Percentiles rank a stretch among this genome's conserved stretches.
These are phyloP conservation scores for Drosophila seclusa DNA, from an alignment of 2,888 invertebrate species.

Conservation along the genomic window DNA sequence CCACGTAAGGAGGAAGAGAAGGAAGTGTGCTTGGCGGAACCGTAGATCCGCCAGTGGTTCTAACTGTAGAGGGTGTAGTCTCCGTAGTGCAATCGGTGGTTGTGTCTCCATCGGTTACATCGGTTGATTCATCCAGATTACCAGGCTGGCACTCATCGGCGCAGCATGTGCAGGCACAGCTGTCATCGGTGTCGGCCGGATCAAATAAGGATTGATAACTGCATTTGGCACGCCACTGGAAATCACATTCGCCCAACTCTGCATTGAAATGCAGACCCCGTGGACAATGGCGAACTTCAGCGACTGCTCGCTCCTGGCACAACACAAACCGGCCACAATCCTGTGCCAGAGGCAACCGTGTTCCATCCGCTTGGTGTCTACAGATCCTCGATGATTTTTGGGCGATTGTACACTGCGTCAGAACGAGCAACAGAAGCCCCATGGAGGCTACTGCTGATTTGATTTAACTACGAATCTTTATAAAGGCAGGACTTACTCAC, in stretches of 20 bases:
- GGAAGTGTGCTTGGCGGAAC: background rate
- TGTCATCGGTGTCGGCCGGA: slow-evolving; percentile 15
- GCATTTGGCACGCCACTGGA: slow-evolving; percentile 67
- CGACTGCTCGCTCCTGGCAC: slow-evolving; percentile 58
- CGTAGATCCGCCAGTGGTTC: slow-evolving; percentile 7
- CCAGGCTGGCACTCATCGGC: slow-evolving; percentile 46
- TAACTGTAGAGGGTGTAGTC: slow-evolving; percentile 9
- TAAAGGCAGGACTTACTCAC: slow-evolving; percentile 19
- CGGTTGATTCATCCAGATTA: slow-evolving; percentile 1
- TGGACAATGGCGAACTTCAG: slow-evolving; percentile 61
- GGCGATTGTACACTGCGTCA: slow-evolving; percentile 6
- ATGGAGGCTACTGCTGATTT: slow-evolving; percentile 7
- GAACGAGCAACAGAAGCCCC: slow-evolving; percentile 33
- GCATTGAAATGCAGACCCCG: slow-evolving; percentile 68
- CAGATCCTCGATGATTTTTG: slow-evolving; percentile 59
- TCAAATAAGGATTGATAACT: slow-evolving; percentile 36
- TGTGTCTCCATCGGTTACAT: no score
- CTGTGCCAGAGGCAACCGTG: slow-evolving; percentile 54
- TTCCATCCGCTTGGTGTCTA: slow-evolving; percentile 60
- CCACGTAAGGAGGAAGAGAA: no score
- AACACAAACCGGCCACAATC: slow-evolving; percentile 72
- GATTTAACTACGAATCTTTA: background rate
- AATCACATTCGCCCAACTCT: slow-evolving; percentile 68
- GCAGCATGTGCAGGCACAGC: slow-evolving; percentile 60
- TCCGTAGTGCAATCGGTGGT: background rate